Base-by-base conservation (phyloP, 2,797 vertebrate genomes). In the Mus minutoides region DNA sequence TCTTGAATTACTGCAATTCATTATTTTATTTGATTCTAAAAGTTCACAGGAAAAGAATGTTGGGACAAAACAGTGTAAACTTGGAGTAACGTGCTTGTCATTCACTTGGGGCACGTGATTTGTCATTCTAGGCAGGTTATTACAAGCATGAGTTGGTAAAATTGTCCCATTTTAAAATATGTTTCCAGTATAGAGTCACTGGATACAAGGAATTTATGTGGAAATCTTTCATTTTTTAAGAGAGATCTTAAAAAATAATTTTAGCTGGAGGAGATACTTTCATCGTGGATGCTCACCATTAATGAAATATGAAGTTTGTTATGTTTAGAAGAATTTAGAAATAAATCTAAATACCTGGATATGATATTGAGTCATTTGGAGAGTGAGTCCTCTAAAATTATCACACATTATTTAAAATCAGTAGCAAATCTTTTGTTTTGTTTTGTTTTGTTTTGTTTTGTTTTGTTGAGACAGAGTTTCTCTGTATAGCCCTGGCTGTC, bases 201-300 rank as follows among this genome's bases (percentile, higher is more conserved):
- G 62, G 89, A 69, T 52, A 87, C 19, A 88, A 43, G 56, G 24
- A 52, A 89, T 96, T 71, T 52, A n/a, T 26, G 6, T 89, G 14
- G 37, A 73, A 88, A 88, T 13, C 6, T 87, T n/a, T 62, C 13
- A 49, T 77, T 43, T 84, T 96, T 56, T 49, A 3, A 79, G 40
- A 83, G 84, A 60, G 11, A 85, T 83, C 37, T 95, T 64, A 26
- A 92, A 67, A 67, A 22, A 43, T 56, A 82, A 58, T 82, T 92
- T 93, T 67, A 69, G 29, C 21, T 95, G 43, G 7, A 58, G 84
- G 37, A 78, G 76, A 0, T 26, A 22, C 31, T 95, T 87, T 40
- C 3, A 64, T 71, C 2, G 67, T 54, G 73, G 54, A 58, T 94
- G 10, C 31, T 13, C 1, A 78, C 10, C 1, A 37, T 64, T 19